phyloP scores from a whole-genome alignment of 2,888 invertebrate species.

The Tenthredo distinguenda region DNA sequence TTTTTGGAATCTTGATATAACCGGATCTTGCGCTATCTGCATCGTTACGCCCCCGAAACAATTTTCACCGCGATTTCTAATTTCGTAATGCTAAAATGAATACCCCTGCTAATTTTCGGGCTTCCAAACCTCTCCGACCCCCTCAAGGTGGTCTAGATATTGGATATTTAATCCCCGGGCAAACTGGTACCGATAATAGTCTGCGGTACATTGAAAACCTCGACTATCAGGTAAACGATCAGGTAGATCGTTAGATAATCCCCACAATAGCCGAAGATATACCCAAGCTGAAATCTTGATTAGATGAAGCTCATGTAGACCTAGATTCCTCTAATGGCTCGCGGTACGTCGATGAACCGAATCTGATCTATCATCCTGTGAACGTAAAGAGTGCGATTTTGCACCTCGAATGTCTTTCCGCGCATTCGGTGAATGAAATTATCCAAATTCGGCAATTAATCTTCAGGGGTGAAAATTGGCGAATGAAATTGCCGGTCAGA shows the following conservation, averaged over 20 bases:
- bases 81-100: too few relatives aligned
- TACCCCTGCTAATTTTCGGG: too few relatives aligned
- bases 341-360: neutral
- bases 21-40: too few relatives aligned
- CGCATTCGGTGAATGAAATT: neutral
- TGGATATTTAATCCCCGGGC: neutral
- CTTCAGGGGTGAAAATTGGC: neutral
- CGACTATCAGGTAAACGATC: neutral
- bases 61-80: too few relatives aligned
- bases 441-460: neutral
- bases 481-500: neutral
- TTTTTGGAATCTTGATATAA: too few relatives aligned
- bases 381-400: neutral
- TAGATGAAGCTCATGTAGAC: neutral
- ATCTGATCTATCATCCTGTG: neutral
- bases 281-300: neutral
- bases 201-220: neutral
- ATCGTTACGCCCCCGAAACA: too few relatives aligned
- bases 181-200: neutral
- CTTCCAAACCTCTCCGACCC: neutral
- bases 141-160: neutral
- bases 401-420: neutral
- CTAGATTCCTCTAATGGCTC: neutral
- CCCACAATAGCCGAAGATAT: neutral
- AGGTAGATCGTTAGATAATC: neutral